These are phyloP conservation scores for Cephus cinctus DNA, from an alignment of 1,140 invertebrate species.

Conservation along the genomic window DNA sequence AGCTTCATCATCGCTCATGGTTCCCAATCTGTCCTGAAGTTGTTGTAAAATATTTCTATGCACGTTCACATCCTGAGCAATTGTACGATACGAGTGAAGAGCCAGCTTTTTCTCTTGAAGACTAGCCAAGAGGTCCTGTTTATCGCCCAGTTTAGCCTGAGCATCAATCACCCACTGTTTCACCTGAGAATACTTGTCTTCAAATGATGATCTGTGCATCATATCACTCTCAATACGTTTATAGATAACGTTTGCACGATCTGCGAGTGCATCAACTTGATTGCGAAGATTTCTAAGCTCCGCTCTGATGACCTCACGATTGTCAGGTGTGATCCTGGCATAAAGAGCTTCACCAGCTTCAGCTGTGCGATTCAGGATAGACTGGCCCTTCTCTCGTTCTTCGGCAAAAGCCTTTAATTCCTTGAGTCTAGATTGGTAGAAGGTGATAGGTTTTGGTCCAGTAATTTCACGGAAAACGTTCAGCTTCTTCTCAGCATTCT, in stretches of 20 bases:
- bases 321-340: slow-evolving; percentile 81
- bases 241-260: slow-evolving; percentile 79
- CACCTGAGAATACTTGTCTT: slow-evolving; percentile 83
- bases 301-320: slow-evolving; percentile 78
- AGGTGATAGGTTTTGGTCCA: slow-evolving; percentile 65
- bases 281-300: slow-evolving; percentile 81
- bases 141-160: slow-evolving; percentile 67
- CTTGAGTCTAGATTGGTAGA: slow-evolving; percentile 67
- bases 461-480: slow-evolving; percentile 67
- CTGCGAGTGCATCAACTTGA: slow-evolving; percentile 79
- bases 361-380: slow-evolving; percentile 75
- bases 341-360: slow-evolving; percentile 86
- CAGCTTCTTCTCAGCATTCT: slow-evolving; percentile 71
- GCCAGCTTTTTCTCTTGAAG: slow-evolving; percentile 84
- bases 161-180: slow-evolving; percentile 78
- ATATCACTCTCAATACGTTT: slow-evolving; percentile 84
- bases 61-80: slow-evolving; percentile 78
- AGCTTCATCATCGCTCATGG: slow-evolving; percentile 73
- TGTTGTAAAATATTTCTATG: slow-evolving; percentile 79
- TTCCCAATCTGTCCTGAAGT: slow-evolving; percentile 71
- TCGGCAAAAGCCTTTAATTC: slow-evolving; percentile 74
- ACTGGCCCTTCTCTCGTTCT: slow-evolving; percentile 76
- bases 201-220: slow-evolving; percentile 85
- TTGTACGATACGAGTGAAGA: slow-evolving; percentile 71
- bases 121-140: slow-evolving; percentile 69